Evolutionary conservation across 2,888 invertebrate genomes (phyloP).

Genomic region (Geotrupes spiniger): DNA sequence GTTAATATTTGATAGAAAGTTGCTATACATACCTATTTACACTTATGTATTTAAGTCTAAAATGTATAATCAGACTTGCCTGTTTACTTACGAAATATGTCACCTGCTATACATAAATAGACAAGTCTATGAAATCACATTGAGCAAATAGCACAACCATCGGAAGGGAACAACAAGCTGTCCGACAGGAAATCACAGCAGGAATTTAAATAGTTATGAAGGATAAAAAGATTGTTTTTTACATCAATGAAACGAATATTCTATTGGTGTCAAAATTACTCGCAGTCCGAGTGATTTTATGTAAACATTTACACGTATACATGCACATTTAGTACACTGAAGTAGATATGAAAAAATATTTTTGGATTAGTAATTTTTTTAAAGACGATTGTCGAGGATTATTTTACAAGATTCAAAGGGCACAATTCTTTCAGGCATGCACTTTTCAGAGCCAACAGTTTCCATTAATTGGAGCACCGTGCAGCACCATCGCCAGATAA

Average conservation of each 20-base stretch:
- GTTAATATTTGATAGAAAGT: conserved; percentile 32
- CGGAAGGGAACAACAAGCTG: conserved; percentile 40
- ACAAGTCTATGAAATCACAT: conserved; percentile 27
- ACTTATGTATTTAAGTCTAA: conserved; percentile 7
- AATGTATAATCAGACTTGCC: conserved; percentile 7
- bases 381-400: conserved; percentile 48
- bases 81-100: conserved; percentile 6
- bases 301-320: conserved; percentile 16
- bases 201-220: conserved; percentile 32
- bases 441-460: conserved; percentile 20
- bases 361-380: conserved; percentile 34
- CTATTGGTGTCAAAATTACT: conserved; percentile 18
- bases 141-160: conserved; percentile 47
- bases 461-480: conserved; percentile 17
- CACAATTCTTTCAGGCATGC: conserved; percentile 31
- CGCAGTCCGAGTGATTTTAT: conserved; percentile 1
- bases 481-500: conserved; percentile 20
- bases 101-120: background rate
- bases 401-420: conserved; percentile 47
- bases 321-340: conserved; percentile 22
- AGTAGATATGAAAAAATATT: conserved; percentile 43
- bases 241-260: conserved; percentile 1
- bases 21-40: conserved; percentile 26
- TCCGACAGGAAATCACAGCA: conserved; percentile 43
- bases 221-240: conserved; percentile 3